A percentile compares a stretch with the other conserved stretches of the same genome.
Conservation (phyloP, 2,797 vertebrate genomes). For the Periophthalmus magnuspinnatus region DNA sequence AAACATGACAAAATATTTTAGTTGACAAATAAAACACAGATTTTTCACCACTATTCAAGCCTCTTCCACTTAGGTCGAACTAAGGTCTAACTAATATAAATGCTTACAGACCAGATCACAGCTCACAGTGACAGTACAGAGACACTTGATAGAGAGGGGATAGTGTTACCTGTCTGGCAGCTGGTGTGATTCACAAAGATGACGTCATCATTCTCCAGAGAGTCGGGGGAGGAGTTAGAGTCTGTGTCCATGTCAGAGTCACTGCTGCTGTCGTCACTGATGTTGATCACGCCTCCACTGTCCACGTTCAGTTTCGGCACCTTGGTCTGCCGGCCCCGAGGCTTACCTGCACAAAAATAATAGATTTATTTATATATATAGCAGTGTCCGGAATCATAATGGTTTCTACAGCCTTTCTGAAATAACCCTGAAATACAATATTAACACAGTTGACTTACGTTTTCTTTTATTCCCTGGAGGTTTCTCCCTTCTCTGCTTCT, state of each 20-base stretch:
- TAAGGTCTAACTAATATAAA: not conserved
- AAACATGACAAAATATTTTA: too few relatives aligned
- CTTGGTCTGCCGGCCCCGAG: conserved; percentile 81
- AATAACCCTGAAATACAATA: conserved; percentile 1
- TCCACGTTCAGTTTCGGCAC: conserved; percentile 77
- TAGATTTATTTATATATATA: too few relatives aligned
- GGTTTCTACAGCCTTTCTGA: not conserved
- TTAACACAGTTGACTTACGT: conserved; percentile 77
- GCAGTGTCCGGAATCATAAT: not conserved
- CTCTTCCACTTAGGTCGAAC: not conserved
- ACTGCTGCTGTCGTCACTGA: conserved; percentile 94
- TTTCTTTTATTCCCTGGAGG: conserved; percentile 87
- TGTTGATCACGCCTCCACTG: conserved; percentile 79
- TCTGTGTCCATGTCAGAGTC: conserved; percentile 95
- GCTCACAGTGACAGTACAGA: not conserved
- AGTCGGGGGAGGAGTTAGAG: conserved; percentile 95
- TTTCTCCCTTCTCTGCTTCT: conserved; percentile 92
- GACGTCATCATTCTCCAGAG: conserved; percentile 90
- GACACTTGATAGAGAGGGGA: not conserved
- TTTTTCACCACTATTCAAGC: not conserved
- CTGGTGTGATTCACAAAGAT: conserved; percentile 85
- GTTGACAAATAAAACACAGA: too few relatives aligned
- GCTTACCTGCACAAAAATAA: conserved; percentile 77
- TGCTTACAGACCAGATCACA: not conserved
- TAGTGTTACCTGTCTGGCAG: conserved; percentile 70